Evolutionary conservation across 2,113 vertebrate genomes (phyloP).

Genomic region (Aix galericulata): DNA sequence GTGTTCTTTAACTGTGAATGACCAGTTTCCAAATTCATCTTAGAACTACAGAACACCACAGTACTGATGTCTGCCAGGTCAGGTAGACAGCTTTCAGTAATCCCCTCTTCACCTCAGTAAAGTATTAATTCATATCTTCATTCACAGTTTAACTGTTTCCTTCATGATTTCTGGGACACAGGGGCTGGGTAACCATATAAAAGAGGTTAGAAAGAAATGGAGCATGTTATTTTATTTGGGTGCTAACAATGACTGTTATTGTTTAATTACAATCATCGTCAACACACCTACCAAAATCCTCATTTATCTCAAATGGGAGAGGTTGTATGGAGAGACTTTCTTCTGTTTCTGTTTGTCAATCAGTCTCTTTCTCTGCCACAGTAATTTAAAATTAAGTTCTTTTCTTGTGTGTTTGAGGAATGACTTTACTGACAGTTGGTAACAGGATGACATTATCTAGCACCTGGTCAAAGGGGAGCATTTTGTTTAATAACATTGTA

Average conservation of each 20-base stretch:
- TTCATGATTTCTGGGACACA: background rate
- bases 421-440: background rate
- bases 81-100: background rate
- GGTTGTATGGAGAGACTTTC: background rate
- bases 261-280: background rate
- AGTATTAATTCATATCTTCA: background rate
- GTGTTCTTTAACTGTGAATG: background rate
- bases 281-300: background rate
- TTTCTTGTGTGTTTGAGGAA: background rate
- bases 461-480: background rate
- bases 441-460: background rate
- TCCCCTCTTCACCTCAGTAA: background rate
- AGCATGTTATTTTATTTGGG: background rate
- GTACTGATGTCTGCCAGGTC: fast-evolving
- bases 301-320: background rate
- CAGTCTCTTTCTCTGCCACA: background rate
- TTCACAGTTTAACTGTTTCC: background rate
- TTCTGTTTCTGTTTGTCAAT: background rate
- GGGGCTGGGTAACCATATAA: background rate
- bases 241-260: background rate
- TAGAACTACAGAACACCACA: background rate
- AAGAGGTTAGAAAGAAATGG: background rate
- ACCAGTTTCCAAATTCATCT: background rate
- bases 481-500: background rate
- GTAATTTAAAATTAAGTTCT: background rate